Conservation (phyloP, 2,888 invertebrate species). For the Nomada ruficornis region DNA sequence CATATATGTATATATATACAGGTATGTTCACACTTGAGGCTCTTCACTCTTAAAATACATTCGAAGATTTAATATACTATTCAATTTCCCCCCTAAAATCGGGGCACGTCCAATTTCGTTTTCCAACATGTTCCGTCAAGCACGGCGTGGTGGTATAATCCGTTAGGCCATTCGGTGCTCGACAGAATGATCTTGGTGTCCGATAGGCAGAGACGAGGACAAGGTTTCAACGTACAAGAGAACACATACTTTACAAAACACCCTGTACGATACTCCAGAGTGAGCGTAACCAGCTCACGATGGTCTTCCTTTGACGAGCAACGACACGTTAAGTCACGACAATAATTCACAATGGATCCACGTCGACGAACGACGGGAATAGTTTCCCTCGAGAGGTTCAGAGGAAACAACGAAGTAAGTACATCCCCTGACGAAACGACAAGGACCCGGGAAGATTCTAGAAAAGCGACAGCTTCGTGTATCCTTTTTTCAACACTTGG, state of each 20-base stretch:
- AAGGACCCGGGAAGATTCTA: slow-evolving; percentile 5
- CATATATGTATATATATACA: neutral
- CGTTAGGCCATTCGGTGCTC: neutral
- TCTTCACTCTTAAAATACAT: neutral
- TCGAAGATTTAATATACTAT: neutral
- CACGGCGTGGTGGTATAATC: neutral
- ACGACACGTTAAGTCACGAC: neutral
- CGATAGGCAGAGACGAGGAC: neutral
- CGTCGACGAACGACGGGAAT: neutral
- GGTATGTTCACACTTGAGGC: neutral
- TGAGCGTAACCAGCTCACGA: neutral
- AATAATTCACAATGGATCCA: neutral
- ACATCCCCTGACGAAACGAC: slow-evolving; percentile 12
- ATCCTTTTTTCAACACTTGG: too few relatives aligned
- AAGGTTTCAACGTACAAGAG: neutral
- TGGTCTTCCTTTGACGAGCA: neutral
- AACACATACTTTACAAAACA: slow-evolving; percentile 21
- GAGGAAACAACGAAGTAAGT: slow-evolving; percentile 14
- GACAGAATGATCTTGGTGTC: neutral
- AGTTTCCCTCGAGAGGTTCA: neutral
- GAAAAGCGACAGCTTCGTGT: neutral
- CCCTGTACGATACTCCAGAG: slow-evolving; percentile 19
- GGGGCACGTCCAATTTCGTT: too few relatives aligned
- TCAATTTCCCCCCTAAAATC: too few relatives aligned
- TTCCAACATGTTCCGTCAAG: neutral